These are phyloP conservation scores for Eubasilissa splendida DNA, from an alignment of 2,888 invertebrate genomes.

Conservation along the genomic window DNA sequence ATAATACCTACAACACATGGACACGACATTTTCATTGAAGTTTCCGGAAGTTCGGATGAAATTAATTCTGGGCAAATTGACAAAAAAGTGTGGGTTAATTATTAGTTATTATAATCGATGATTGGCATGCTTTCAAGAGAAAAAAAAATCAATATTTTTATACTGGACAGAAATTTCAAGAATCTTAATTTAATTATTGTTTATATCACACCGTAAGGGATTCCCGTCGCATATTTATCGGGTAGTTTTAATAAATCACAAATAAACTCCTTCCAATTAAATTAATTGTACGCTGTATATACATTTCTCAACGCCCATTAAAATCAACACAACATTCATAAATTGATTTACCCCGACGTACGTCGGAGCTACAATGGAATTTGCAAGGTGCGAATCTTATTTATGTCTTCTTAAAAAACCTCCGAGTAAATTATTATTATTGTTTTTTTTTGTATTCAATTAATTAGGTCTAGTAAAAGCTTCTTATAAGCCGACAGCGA, in stretches of 20 bases:
- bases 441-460: too few relatives aligned
- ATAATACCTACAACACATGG: too few relatives aligned
- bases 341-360: constrained; percentile 17
- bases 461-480: constrained; percentile 23
- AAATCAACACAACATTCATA: constrained; percentile 16
- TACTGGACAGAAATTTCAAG: too few relatives aligned
- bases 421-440: background rate
- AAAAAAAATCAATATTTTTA: too few relatives aligned
- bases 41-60: too few relatives aligned
- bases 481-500: background rate
- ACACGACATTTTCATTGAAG: too few relatives aligned
- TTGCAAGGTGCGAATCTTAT: constrained; percentile 38
- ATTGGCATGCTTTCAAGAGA: too few relatives aligned
- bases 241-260: constrained; percentile 25
- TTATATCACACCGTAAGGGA: background rate
- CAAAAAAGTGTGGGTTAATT: too few relatives aligned
- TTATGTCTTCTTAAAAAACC: constrained; percentile 29
- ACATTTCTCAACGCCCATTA: constrained; percentile 23
- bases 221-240: background rate
- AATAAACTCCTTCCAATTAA: constrained; percentile 27
- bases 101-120: too few relatives aligned
- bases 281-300: constrained; percentile 24
- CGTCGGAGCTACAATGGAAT: constrained; percentile 23
- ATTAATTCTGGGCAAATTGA: too few relatives aligned
- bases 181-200: too few relatives aligned